Base-by-base conservation (phyloP, 1,140 invertebrate species). In the Neotoxoptera formosana region DNA sequence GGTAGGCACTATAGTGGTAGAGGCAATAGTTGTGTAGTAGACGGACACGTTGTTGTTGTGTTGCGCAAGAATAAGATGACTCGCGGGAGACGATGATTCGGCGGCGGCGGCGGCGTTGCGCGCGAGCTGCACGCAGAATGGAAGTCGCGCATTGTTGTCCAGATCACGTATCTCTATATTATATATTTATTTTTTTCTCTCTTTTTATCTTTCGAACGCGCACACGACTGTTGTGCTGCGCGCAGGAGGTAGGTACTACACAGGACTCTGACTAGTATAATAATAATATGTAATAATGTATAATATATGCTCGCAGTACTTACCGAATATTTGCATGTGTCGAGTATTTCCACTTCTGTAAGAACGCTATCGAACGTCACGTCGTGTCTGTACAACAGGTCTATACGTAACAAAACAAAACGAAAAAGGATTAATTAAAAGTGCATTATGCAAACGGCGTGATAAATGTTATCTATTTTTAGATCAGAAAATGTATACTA, bases 331-430 rank as follows among this genome's bases (percentile, higher is more conserved):
- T 97, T 97, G 93, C 97, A 98, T 88, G 97, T 97, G 95, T 98
- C 97, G 94, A 98, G 95, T 94, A 98, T 97, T 96, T 98, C 97
- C 81, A 98, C 97, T 95, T 98, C 97, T 45, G 97, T 97, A 45
- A 96, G 96, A 93, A 96, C 96, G 94, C 97, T 97, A 95, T 98
- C 97, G 94, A 98, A 97, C 87, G 96, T 97, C 88, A 98, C 96
- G 94, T 96, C 96, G 94, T 98, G 97, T 94, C 97, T 96, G 95
- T 98, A 98, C 84, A 97, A 96, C 94, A 97, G 97, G 96, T 98
- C 97, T 97, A 96, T 94, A 97, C 97, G 94, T 94, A 94, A 95
- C 94, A 94, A 94, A 94, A 93, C 67, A 92, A 92, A 83, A 92
- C 76, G 84, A 93, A 51, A 84, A 93, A 84, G 47, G 91, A 93